A percentile compares a stretch with the other conserved stretches of the same genome.
These are phyloP conservation scores for Ivindomyrus marchei DNA, from an alignment of 2,113 vertebrate species.

Conservation along the genomic window DNA sequence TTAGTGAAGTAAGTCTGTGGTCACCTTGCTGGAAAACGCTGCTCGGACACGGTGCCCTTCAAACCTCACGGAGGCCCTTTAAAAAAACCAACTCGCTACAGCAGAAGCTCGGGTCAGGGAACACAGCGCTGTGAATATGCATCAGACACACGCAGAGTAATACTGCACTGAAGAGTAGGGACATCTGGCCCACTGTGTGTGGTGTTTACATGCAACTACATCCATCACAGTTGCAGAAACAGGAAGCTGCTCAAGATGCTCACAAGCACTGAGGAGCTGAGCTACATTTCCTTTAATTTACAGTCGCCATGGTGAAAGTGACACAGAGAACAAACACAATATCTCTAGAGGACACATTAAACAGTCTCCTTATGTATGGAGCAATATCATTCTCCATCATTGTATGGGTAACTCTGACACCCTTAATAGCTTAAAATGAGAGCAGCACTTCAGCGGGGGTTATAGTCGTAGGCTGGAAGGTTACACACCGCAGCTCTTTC, in stretches of 20 bases:
- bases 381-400: neutral
- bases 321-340: neutral
- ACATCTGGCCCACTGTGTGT: neutral
- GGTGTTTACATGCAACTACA: neutral
- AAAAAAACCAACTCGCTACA: neutral
- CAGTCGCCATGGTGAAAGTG: neutral
- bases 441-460: neutral
- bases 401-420: neutral
- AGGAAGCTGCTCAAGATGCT: neutral
- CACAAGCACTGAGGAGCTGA: neutral
- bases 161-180: neutral
- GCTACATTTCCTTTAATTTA: neutral
- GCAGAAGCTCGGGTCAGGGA: neutral
- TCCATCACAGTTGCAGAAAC: neutral
- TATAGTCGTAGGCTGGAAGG: neutral
- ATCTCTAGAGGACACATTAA: neutral
- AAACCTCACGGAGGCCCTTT: neutral
- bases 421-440: neutral
- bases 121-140: neutral
- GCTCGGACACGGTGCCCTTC: neutral
- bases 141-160: slow-evolving; percentile 8
- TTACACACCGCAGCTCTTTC: neutral
- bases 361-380: neutral
- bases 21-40: neutral
- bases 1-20: neutral